These are phyloP conservation scores for Dreissena polymorpha DNA, from an alignment of 1,140 invertebrate genomes.

Conservation along the genomic window DNA sequence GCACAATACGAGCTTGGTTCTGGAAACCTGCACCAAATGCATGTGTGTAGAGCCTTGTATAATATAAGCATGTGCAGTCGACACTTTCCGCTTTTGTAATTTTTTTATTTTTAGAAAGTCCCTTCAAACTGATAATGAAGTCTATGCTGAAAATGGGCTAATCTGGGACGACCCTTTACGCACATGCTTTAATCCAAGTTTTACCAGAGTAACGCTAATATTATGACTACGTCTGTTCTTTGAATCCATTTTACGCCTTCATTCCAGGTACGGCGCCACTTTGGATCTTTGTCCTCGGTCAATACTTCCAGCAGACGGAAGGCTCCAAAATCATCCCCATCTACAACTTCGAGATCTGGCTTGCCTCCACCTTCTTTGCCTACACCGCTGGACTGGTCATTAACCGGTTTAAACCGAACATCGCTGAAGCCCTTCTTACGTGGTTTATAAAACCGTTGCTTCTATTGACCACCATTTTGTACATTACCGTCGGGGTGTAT, in stretches of 20 bases:
- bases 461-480: conserved; percentile 75
- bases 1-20: no score
- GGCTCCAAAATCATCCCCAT: conserved; percentile 70
- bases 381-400: conserved; percentile 72
- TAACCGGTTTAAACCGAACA: conserved; percentile 67
- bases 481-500: conserved; percentile 77
- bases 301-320: conserved; percentile 69
- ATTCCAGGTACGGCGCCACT: conserved; percentile 74
- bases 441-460: conserved; percentile 77
- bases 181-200: no score
- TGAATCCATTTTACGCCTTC: conserved; percentile 68
- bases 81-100: no score
- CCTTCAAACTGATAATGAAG: no score
- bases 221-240: no score
- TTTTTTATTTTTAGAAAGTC: no score
- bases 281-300: conserved; percentile 76
- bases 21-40: no score
- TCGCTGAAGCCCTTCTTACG: conserved; percentile 73
- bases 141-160: no score
- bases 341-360: conserved; percentile 76
- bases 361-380: conserved; percentile 71
- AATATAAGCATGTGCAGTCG: no score
- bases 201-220: no score
- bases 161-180: no score
- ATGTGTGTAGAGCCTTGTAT: no score